Percentiles rank a stretch among this genome's conserved stretches.
phyloP scores from a whole-genome alignment of 2,113 vertebrate genomes.

The Chaenocephalus aceratus region DNA sequence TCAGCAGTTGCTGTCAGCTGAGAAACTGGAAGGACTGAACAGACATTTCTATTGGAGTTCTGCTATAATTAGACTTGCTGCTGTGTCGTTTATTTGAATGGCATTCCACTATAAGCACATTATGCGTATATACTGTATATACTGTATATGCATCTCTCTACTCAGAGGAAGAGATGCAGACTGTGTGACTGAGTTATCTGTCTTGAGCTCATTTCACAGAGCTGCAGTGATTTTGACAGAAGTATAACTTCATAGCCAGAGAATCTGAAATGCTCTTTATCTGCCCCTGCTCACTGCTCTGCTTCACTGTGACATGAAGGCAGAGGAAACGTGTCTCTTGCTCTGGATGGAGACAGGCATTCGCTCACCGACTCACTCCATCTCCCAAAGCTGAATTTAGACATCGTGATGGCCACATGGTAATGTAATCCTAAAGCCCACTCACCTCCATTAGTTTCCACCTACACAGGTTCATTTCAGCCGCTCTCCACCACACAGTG shows the following conservation, averaged over 20 bases:
- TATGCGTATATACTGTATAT: not conserved
- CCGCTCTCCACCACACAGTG: too few species aligned
- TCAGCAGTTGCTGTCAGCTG: not conserved
- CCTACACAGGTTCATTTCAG: too few species aligned
- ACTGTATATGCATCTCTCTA: not conserved
- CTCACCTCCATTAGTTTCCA: too few species aligned
- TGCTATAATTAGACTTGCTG: not conserved
- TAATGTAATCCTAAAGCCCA: too few species aligned
- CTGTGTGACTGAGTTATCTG: not conserved
- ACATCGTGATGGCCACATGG: too few species aligned
- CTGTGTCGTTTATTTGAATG: slow-evolving; percentile 10
- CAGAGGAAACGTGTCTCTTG: slow-evolving; percentile 19
- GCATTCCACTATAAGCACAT: not conserved
- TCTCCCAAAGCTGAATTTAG: slow-evolving; percentile 22
- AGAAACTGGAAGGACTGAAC: not conserved
- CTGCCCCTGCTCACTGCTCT: not conserved
- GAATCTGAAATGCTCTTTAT: slow-evolving; percentile 44
- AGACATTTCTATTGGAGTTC: not conserved
- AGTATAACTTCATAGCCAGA: slow-evolving; percentile 40
- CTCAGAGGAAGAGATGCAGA: not conserved
- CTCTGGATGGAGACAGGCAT: slow-evolving; percentile 27
- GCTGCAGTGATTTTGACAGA: slow-evolving; percentile 37
- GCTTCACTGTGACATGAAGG: slow-evolving; percentile 28
- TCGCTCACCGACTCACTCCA: slow-evolving; percentile 20
- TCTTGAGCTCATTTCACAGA: slow-evolving; percentile 25